Conservation (phyloP, 2,888 invertebrate species). For the Acrobasis suavella region DNA sequence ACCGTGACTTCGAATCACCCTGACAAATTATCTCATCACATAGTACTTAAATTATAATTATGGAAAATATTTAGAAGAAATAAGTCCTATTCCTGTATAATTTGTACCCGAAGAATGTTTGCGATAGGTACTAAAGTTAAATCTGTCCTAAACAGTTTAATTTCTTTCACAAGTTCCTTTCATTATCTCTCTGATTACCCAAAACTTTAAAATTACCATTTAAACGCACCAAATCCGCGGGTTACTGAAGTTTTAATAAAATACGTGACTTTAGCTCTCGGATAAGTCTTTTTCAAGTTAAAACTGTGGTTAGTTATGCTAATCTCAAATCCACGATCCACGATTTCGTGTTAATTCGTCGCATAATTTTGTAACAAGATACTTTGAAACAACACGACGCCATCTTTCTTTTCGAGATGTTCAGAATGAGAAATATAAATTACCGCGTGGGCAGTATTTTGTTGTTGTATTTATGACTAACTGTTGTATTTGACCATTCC, state of each 20-base stretch:
- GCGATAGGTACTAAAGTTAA: background rate
- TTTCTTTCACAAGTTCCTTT: constrained; percentile 1
- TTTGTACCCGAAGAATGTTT: background rate
- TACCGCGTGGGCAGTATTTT: background rate
- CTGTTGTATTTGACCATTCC: background rate
- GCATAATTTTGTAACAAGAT: constrained; percentile 22
- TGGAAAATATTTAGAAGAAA: too few relatives aligned
- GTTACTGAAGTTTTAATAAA: constrained; percentile 23
- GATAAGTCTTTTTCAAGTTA: constrained; percentile 19
- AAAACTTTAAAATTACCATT: constrained; percentile 11
- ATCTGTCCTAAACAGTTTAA: background rate
- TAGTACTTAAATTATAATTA: too few relatives aligned
- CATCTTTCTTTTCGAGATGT: constrained; percentile 13
- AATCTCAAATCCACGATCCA: constrained; percentile 15
- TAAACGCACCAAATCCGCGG: constrained; percentile 2
- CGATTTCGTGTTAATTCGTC: constrained; percentile 20
- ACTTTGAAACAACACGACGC: constrained; percentile 18
- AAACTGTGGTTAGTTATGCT: constrained; percentile 19
- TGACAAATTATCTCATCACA: too few relatives aligned
- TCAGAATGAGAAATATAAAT: constrained; percentile 1
- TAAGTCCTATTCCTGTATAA: too few relatives aligned
- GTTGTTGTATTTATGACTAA: background rate
- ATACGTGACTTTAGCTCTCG: constrained; percentile 16
- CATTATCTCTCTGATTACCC: constrained; percentile 11
- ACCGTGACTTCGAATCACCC: too few relatives aligned